phyloP scores from a whole-genome alignment of 2,797 vertebrate genomes.

The Siniperca undulata region DNA sequence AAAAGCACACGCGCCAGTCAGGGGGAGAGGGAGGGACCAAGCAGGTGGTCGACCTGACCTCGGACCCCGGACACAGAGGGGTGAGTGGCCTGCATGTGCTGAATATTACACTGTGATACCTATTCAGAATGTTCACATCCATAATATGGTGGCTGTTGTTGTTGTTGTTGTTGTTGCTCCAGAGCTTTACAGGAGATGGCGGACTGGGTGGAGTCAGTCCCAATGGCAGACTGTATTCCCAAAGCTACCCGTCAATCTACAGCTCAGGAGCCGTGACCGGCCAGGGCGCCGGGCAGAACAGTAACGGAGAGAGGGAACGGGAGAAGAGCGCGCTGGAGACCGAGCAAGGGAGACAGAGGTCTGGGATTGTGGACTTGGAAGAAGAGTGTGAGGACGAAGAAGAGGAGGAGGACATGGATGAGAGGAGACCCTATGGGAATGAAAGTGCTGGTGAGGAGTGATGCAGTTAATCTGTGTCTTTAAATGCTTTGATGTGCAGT shows the following conservation, averaged over 20 bases:
- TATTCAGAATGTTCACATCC: background rate
- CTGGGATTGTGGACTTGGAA: constrained; percentile 78
- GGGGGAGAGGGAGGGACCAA: constrained; percentile 71
- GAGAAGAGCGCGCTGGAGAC: constrained; percentile 72
- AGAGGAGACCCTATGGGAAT: constrained; percentile 75
- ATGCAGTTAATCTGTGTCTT: rapidly evolving
- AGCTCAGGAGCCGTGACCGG: constrained; percentile 66
- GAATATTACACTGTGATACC: background rate
- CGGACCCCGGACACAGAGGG: constrained; percentile 71
- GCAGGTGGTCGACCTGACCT: constrained; percentile 69
- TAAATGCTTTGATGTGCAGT: rapidly evolving
- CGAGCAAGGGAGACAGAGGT: constrained; percentile 66
- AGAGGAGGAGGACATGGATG: constrained; percentile 84
- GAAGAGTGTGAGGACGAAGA: constrained; percentile 87
- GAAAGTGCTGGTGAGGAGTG: constrained; percentile 78
- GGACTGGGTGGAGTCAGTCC: constrained; percentile 76
- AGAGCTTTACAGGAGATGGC: constrained; percentile 77
- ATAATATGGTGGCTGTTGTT: background rate
- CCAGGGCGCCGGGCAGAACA: constrained; percentile 66
- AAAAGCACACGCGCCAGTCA: constrained; percentile 78
- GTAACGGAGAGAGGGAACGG: constrained; percentile 71
- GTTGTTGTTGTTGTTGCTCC: constrained; percentile 14
- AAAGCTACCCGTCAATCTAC: constrained; percentile 91
- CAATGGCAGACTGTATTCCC: constrained; percentile 83
- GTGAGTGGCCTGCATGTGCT: constrained; percentile 70